phyloP scores from a whole-genome alignment of 2,888 invertebrate genomes.

The Rhogogaster chlorosoma region DNA sequence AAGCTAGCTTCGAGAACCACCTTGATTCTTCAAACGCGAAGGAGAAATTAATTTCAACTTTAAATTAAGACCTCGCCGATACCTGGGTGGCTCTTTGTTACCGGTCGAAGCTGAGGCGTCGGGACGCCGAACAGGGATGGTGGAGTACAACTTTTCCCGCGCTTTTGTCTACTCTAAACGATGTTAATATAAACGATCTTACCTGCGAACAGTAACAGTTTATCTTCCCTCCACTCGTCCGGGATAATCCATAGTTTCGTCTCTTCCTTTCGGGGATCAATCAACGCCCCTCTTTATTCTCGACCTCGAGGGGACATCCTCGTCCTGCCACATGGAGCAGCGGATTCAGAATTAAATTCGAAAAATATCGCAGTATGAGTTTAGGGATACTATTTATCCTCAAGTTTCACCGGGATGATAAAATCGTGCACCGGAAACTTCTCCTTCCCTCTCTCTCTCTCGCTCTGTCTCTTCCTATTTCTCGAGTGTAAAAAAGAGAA shows the following conservation, averaged over 20 bases:
- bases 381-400: neutral
- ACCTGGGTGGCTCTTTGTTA: slow-evolving; percentile 75
- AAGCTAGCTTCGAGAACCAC: slow-evolving; percentile 52
- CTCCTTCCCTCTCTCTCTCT: neutral
- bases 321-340: neutral
- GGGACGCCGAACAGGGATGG: slow-evolving; percentile 51
- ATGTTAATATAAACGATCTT: slow-evolving; percentile 53
- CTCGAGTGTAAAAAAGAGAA: neutral
- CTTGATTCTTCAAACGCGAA: slow-evolving; percentile 58
- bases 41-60: slow-evolving; percentile 77
- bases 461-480: neutral
- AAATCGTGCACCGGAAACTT: neutral
- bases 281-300: neutral
- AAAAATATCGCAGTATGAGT: neutral
- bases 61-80: slow-evolving; percentile 77
- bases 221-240: slow-evolving; percentile 3
- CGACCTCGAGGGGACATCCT: neutral
- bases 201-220: slow-evolving; percentile 35
- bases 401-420: neutral
- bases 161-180: slow-evolving; percentile 74
- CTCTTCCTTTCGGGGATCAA: neutral
- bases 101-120: slow-evolving; percentile 60
- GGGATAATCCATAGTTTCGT: neutral
- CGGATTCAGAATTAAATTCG: neutral
- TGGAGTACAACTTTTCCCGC: slow-evolving; percentile 68